These are phyloP conservation scores for Ormyrus labotus DNA, from an alignment of 2,888 invertebrate species.

Conservation along the genomic window DNA sequence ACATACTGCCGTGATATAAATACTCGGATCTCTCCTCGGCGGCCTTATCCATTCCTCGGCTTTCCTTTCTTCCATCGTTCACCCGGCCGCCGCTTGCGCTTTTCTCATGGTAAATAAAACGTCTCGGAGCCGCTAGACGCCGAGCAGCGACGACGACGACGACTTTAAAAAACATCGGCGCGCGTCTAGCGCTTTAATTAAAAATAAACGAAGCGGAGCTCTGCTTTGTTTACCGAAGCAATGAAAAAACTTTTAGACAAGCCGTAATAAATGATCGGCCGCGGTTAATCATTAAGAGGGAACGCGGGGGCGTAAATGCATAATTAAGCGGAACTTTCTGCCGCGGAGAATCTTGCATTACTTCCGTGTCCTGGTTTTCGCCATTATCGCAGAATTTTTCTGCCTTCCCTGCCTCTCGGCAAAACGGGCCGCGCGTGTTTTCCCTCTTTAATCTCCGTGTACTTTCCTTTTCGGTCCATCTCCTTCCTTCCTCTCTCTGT, in stretches of 20 bases:
- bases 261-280: too few species aligned
- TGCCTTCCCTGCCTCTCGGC: background rate
- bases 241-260: too few species aligned
- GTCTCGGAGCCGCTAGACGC: too few species aligned
- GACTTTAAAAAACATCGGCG: too few species aligned
- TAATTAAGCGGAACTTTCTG: slow-evolving; percentile 3
- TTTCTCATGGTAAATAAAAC: too few species aligned
- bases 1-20: slow-evolving; percentile 72
- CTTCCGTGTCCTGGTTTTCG: slow-evolving; percentile 13
- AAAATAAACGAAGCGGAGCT: too few species aligned
- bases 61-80: background rate
- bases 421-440: slow-evolving; percentile 14
- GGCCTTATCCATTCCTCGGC: slow-evolving; percentile 45
- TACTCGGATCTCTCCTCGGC: slow-evolving; percentile 66
- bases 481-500: slow-evolving; percentile 2
- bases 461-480: slow-evolving; percentile 16
- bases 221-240: too few species aligned
- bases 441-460: slow-evolving; percentile 29
- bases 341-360: background rate
- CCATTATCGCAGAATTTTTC: slow-evolving; percentile 12
- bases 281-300: too few species aligned
- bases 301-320: too few species aligned
- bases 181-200: too few species aligned
- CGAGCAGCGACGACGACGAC: too few species aligned
- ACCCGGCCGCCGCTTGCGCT: background rate